These are phyloP conservation scores for Tiliacea citrago DNA, from an alignment of 2,888 invertebrate species.

Conservation along the genomic window DNA sequence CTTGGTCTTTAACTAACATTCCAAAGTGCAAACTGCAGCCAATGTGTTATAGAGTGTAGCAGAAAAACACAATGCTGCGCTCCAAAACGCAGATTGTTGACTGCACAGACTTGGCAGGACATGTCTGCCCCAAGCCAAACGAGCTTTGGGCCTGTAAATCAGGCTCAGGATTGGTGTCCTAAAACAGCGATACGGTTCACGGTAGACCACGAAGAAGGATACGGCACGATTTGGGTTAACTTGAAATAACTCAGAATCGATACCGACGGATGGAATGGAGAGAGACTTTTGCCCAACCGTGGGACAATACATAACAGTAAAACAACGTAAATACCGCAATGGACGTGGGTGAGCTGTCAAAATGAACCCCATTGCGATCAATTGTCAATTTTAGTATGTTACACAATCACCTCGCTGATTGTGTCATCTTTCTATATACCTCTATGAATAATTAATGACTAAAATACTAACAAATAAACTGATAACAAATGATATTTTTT, in stretches of 20 bases:
- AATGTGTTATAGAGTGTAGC: background rate
- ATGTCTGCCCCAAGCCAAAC: background rate
- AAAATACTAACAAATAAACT: background rate
- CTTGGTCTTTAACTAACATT: conserved; percentile 1
- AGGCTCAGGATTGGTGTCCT: background rate
- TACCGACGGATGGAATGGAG: background rate
- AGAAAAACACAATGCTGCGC: background rate
- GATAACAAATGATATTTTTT: background rate
- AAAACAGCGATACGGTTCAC: background rate
- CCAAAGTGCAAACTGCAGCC: background rate
- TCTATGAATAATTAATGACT: too few species aligned
- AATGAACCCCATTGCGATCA: too few species aligned
- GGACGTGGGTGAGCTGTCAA: too few species aligned
- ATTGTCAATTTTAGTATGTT: too few species aligned
- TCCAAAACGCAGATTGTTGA: background rate
- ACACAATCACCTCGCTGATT: too few species aligned
- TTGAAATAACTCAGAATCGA: background rate
- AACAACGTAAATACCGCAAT: too few species aligned
- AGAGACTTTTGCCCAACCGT: background rate
- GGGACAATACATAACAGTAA: too few species aligned
- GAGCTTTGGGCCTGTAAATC: background rate
- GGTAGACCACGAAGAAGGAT: background rate
- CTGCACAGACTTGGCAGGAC: too few species aligned
- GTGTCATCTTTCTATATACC: background rate
- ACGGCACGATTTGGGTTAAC: background rate